Conservation (phyloP, 1,140 invertebrate species). For the Mizuhopecten yessoensis region DNA sequence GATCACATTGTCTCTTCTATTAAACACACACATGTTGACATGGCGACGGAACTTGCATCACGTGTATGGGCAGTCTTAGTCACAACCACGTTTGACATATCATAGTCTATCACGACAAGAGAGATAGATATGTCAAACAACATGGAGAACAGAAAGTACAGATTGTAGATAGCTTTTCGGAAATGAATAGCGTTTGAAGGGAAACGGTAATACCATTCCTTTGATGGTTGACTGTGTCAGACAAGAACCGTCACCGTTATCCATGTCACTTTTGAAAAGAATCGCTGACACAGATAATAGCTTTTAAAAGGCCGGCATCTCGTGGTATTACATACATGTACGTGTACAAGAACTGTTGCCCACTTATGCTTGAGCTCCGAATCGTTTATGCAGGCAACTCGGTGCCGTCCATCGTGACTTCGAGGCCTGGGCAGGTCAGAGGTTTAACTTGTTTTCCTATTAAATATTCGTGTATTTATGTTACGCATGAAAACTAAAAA, state of each 20-base stretch:
- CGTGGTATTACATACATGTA: neutral
- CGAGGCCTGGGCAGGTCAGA: no score
- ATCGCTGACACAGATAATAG: neutral
- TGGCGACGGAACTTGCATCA: no score
- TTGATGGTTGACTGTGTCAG: neutral
- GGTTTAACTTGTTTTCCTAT: no score
- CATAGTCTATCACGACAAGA: neutral
- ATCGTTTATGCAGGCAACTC: no score
- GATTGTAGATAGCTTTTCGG: neutral
- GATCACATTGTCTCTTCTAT: no score
- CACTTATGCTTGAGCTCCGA: no score
- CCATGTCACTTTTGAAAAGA: neutral
- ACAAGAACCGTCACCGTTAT: neutral
- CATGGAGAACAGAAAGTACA: neutral
- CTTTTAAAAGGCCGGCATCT: neutral
- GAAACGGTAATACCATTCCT: neutral
- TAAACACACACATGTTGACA: no score
- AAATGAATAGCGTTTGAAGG: neutral
- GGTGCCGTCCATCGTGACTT: no score
- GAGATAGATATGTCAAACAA: neutral
- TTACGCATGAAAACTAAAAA: no score
- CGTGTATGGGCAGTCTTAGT: neutral
- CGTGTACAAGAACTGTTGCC: no score
- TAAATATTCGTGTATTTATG: no score
- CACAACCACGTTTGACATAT: constrained; percentile 11